Base-by-base conservation (phyloP, 2,888 invertebrate genomes). In the Nephrotoma appendiculata region DNA sequence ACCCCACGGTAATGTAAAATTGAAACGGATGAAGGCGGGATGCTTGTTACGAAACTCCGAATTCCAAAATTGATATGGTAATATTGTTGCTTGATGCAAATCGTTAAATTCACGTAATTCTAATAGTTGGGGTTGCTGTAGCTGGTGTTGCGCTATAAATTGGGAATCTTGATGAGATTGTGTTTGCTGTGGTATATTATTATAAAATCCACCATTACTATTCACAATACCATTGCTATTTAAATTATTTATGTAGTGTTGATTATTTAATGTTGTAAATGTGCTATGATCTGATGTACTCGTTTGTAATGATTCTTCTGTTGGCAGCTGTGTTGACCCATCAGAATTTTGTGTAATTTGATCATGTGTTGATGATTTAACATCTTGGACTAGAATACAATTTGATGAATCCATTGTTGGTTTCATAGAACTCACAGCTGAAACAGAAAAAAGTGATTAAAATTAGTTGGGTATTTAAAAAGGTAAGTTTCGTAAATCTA, bases 61-160 rank as follows among this genome's bases (percentile, higher is more conserved):
- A 92, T 97, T 97, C 98, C 97, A 98, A 92, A 97, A 97, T 91
- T 97, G 96, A 92, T 96, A 97, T 89, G 98, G 96, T 90, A 96
- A 96, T 91, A 98, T 96, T 88, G 95, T 95, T 89, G 96, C 96
- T 89, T 96, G 95, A 91, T 97, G 96, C 88, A 95, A 93, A 90
- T 96, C 95, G 92, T 97, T 96, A 91, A 97, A 95, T 90, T 96
- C 96, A 90, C 96, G 94, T 89, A 96, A 94, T 92, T 97, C 97
- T 90, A 96, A 93, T 89, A 96, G 95, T 89, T 95, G 96, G 85
- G 95, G 95, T 89, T 95, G 95, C 89, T 95, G 94, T 90, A 95
- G 95, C 89, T 93, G 93, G 90, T 95, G 96, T 88, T 95, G 95
- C 91, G 94, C 94, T 42, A 88, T 88, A 86, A 90, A 90, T 87